Evolutionary conservation across 1,140 invertebrate genomes (phyloP), one percentile per base, ranked within the genome.

Genomic region (Odontomachus brunneus): DNA sequence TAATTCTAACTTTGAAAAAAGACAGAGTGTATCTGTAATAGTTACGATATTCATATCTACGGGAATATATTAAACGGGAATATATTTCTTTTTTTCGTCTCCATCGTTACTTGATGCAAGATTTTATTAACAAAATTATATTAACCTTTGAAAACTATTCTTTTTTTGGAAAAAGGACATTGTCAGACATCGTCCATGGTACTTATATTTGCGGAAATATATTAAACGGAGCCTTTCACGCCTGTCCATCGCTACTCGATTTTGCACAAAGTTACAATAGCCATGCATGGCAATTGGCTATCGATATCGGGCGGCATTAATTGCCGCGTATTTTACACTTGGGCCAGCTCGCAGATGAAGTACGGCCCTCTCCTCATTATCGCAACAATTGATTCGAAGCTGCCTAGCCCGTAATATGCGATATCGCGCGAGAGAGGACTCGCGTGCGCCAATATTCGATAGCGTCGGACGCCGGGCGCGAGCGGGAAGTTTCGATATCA

Each of bases 301-400:
- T 11, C 17, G 19, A 14, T 17, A 17, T 73, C 29, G 9, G 14
- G 19, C 24, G 53, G 24, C 12, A 26, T n/a, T 80, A 80, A 80
- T 69, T 80, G 17, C 17, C 63, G 44, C 22, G 22, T n/a, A 33
- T 57, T 44, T 80, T 33, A 3, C 29, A 14, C 11, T 33, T 5
- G 29, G 29, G 29, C 26, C 22, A 65, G 22, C 11, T 33, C 26
- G 48, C 24, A 24, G 17, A 69, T 19, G 26, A 76, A 4, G 3
- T 1, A 15, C 3, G 19, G 26, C 9, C 29, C 14, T 48, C 3
- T 19, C 22, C 17, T 71, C 51, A 48, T 78, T 69, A 57, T 22
- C 17, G 51, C 17, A 69, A 69, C 65, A 69, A 71, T 80, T 80
- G 33, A 80, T 78, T 69, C 24, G 51, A 11, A 57, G 51, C 22